phyloP scores from a whole-genome alignment of 2,797 vertebrate species.

The Taenioides sp. region DNA sequence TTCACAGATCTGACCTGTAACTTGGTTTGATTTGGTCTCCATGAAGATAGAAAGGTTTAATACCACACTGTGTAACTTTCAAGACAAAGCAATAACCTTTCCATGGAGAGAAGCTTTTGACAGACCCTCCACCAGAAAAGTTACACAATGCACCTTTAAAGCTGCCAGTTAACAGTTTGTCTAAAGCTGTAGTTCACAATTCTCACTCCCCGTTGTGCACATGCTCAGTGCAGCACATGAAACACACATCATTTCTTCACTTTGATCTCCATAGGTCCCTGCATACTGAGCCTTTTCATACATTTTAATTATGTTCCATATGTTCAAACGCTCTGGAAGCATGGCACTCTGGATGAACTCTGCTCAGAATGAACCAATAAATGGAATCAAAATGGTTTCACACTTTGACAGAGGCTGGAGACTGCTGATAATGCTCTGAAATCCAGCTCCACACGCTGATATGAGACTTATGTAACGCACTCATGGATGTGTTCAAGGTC shows the following conservation, averaged over 20 bases:
- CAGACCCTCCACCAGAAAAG: too few relatives aligned
- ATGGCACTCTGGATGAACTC: conserved; percentile 49
- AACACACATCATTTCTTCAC: conserved; percentile 53
- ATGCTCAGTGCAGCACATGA: conserved; percentile 47
- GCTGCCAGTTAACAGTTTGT: background rate
- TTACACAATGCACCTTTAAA: too few relatives aligned
- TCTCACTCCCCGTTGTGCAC: conserved; percentile 19
- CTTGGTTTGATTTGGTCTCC: too few relatives aligned
- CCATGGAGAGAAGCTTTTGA: too few relatives aligned
- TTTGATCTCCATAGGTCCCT: conserved; percentile 62
- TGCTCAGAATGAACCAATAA: conserved; percentile 12
- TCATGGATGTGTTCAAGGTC: background rate
- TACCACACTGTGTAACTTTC: too few relatives aligned
- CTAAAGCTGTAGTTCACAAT: background rate
- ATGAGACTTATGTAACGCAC: background rate
- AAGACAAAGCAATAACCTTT: too few relatives aligned
- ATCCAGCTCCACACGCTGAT: background rate
- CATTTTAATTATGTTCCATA: conserved; percentile 54
- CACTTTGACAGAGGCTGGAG: background rate
- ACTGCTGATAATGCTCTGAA: background rate
- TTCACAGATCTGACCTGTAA: too few relatives aligned
- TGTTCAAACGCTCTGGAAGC: conserved; percentile 27
- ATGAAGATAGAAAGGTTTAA: too few relatives aligned
- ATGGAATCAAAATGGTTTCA: conserved; percentile 6
- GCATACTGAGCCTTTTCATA: conserved; percentile 36